These are phyloP conservation scores for Labeo rohita DNA, from an alignment of 2,113 vertebrate genomes.

Conservation along the genomic window DNA sequence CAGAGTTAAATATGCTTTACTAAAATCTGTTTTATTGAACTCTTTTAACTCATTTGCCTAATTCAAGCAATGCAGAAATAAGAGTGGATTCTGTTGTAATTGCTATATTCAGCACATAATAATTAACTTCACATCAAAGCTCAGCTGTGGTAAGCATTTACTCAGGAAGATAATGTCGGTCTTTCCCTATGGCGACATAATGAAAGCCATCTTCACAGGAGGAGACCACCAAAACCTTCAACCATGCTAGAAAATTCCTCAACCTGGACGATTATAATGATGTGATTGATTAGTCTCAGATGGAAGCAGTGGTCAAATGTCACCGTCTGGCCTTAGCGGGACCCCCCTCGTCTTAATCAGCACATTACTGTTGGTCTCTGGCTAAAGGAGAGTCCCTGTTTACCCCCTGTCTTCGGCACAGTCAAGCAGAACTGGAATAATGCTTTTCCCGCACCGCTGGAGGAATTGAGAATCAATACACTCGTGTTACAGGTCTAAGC, in stretches of 20 bases:
- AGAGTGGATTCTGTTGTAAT: constrained; percentile 4
- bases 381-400: constrained; percentile 40
- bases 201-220: constrained; percentile 8
- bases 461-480: constrained; percentile 53
- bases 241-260: not conserved
- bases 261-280: constrained; percentile 3
- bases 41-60: not conserved
- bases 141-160: not conserved
- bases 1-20: not conserved
- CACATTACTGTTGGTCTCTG: constrained; percentile 29
- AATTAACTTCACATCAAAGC: constrained; percentile 13
- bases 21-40: constrained; percentile 1
- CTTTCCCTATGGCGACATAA: not conserved
- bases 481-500: constrained; percentile 40
- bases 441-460: constrained; percentile 42
- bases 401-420: constrained; percentile 39
- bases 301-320: constrained; percentile 10
- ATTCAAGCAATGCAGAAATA: not conserved
- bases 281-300: constrained; percentile 20
- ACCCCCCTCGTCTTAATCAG: constrained; percentile 28
- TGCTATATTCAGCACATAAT: constrained; percentile 11
- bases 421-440: constrained; percentile 54
- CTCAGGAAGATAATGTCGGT: not conserved
- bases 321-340: constrained; percentile 32
- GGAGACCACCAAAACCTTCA: constrained; percentile 12